phyloP scores from a whole-genome alignment of 2,113 vertebrate genomes.

The Sinocyclocheilus anophthalmus region DNA sequence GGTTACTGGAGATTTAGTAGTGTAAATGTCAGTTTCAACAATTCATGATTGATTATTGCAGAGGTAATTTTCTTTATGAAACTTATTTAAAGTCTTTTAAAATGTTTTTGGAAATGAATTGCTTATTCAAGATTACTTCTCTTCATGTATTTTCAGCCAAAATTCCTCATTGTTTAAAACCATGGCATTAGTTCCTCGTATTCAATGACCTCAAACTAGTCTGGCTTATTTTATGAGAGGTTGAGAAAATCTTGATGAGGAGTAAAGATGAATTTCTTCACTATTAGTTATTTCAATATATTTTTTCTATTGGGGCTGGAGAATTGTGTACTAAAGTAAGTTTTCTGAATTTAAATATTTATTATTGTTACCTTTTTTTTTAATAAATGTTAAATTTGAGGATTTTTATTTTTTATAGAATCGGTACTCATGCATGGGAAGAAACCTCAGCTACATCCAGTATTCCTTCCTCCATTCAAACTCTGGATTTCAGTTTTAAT shows the following conservation, averaged over 20 bases:
- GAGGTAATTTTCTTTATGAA: neutral
- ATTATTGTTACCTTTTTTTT: neutral
- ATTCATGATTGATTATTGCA: neutral
- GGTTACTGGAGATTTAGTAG: neutral
- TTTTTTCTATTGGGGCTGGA: neutral
- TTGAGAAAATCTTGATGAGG: neutral
- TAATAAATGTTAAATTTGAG: too few species aligned
- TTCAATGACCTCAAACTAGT: neutral
- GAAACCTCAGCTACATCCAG: conserved; percentile 42
- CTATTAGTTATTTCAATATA: neutral
- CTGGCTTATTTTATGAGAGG: neutral
- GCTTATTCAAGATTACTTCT: neutral
- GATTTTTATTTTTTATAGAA: neutral
- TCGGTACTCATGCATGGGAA: conserved; percentile 33
- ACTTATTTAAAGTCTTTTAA: neutral
- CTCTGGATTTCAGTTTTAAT: conserved; percentile 50
- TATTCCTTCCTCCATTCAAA: conserved; percentile 21
- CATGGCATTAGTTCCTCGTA: neutral
- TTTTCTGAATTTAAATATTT: neutral
- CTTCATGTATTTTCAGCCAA: neutral
- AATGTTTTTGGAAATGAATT: neutral
- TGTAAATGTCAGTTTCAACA: neutral
- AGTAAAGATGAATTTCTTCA: neutral
- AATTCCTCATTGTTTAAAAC: neutral
- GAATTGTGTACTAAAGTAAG: conserved; percentile 7